Conservation (phyloP, 2,797 vertebrate species). For the Pipistrellus pygmaeus region DNA sequence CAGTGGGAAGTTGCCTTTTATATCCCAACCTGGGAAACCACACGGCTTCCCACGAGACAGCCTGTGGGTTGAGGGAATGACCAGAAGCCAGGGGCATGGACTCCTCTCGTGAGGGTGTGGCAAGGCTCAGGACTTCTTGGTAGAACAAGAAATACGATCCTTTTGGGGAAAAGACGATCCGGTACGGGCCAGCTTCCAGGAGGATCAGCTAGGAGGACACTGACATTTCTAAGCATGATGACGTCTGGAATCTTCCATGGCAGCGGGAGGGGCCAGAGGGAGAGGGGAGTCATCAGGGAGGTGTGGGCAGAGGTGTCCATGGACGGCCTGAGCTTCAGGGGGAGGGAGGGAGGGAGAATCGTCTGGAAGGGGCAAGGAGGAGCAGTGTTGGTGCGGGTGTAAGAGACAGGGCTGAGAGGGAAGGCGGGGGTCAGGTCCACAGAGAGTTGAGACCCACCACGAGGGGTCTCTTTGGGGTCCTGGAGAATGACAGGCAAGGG, state of each 20-base stretch:
- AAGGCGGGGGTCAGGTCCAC: neutral
- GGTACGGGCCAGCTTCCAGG: neutral
- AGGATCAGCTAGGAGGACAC: neutral
- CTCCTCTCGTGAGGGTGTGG: neutral
- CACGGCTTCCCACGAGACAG: neutral
- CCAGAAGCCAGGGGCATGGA: neutral
- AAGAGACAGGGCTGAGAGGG: neutral
- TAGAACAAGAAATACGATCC: neutral
- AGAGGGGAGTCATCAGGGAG: neutral
- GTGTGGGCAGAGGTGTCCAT: neutral
- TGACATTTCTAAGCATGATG: conserved; percentile 6
- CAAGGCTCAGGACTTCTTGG: neutral
- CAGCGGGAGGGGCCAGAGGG: neutral
- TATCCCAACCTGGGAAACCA: neutral
- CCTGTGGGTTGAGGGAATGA: neutral
- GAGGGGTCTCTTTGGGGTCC: neutral
- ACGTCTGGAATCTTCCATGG: neutral
- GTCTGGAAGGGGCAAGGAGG: neutral
- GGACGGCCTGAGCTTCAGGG: neutral
- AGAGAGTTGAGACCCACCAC: conserved; percentile 44
- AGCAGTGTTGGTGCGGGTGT: neutral
- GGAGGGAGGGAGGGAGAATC: neutral
- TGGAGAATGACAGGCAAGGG: neutral
- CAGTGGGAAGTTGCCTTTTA: neutral
- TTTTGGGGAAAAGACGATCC: neutral